A percentile compares a stretch with the other conserved stretches of the same genome.
Conservation (phyloP, 2,888 invertebrate genomes). For the Chirona hameri region DNA sequence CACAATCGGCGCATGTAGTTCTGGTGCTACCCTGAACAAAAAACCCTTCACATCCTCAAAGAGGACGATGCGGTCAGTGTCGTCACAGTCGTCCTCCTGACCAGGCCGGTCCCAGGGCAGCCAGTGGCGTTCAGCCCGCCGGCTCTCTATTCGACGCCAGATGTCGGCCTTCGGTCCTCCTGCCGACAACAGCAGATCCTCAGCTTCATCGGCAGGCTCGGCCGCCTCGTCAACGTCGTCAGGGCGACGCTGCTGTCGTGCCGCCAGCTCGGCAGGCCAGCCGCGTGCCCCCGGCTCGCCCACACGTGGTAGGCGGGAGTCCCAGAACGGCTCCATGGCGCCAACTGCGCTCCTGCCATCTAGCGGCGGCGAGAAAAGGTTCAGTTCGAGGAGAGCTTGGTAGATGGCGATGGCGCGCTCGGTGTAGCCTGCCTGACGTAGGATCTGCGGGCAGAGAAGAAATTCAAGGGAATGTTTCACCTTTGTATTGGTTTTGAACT, state of each 20-base stretch:
- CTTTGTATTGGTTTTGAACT: no score
- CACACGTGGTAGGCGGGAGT: slow-evolving; percentile 45
- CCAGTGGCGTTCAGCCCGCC: slow-evolving; percentile 45
- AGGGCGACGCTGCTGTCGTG: background rate
- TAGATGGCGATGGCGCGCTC: slow-evolving; percentile 47
- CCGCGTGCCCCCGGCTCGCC: slow-evolving; percentile 46
- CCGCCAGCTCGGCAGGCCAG: slow-evolving; percentile 44
- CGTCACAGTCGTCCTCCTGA: slow-evolving; percentile 46
- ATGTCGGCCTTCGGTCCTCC: background rate
- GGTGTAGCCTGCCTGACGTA: slow-evolving; percentile 45
- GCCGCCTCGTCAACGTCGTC: background rate
- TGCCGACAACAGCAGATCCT: background rate
- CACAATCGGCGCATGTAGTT: background rate
- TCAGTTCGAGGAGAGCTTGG: slow-evolving; percentile 49
- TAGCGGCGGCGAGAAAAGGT: slow-evolving; percentile 44
- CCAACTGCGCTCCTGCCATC: background rate
- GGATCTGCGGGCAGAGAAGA: slow-evolving; percentile 36
- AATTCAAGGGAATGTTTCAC: no score
- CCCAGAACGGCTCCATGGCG: slow-evolving; percentile 47
- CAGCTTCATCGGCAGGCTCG: background rate
- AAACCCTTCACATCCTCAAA: slow-evolving; percentile 46
- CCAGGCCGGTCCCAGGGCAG: slow-evolving; percentile 46
- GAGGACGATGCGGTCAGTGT: slow-evolving; percentile 47
- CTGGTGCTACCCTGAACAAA: background rate
- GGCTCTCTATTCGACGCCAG: background rate